phyloP scores from a whole-genome alignment of 2,113 vertebrate species.

The Centropus bengalensis region DNA sequence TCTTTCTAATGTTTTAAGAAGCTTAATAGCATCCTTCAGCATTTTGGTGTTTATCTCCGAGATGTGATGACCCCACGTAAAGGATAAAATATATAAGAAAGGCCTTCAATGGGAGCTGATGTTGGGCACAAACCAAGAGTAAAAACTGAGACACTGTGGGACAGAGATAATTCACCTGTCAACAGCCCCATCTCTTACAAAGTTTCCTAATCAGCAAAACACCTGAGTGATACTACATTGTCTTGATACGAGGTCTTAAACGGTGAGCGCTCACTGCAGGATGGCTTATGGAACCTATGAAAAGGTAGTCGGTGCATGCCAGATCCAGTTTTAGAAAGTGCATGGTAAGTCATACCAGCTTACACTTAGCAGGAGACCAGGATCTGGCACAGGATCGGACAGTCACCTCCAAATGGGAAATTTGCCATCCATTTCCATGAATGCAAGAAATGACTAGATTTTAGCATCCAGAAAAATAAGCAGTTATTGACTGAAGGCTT shows the following conservation, averaged over 20 bases:
- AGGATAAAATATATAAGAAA: not conserved
- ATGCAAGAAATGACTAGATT: not conserved
- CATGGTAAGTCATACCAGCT: not conserved
- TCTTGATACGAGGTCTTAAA: not conserved
- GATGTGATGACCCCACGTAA: constrained; percentile 44
- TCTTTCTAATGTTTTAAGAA: constrained; percentile 60
- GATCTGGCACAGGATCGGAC: not conserved
- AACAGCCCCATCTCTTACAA: constrained; percentile 5
- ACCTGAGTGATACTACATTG: not conserved
- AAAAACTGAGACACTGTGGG: constrained; percentile 31
- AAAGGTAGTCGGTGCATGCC: not conserved
- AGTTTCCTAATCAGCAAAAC: constrained; percentile 19
- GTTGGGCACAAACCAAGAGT: constrained; percentile 45
- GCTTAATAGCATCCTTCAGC: constrained; percentile 39
- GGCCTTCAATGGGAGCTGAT: constrained; percentile 26
- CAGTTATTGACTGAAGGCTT: constrained; percentile 27
- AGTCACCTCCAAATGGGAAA: constrained; percentile 6
- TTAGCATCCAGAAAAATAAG: constrained; percentile 19
- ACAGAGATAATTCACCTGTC: constrained; percentile 38
- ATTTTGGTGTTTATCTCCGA: constrained; percentile 27
- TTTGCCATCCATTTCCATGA: not conserved
- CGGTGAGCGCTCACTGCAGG: not conserved
- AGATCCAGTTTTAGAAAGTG: not conserved
- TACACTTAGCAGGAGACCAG: not conserved
- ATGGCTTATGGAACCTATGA: not conserved